Percentiles rank a stretch among this genome's conserved stretches.
These are phyloP conservation scores for Theretra japonica DNA, from an alignment of 2,888 invertebrate genomes.

Conservation along the genomic window DNA sequence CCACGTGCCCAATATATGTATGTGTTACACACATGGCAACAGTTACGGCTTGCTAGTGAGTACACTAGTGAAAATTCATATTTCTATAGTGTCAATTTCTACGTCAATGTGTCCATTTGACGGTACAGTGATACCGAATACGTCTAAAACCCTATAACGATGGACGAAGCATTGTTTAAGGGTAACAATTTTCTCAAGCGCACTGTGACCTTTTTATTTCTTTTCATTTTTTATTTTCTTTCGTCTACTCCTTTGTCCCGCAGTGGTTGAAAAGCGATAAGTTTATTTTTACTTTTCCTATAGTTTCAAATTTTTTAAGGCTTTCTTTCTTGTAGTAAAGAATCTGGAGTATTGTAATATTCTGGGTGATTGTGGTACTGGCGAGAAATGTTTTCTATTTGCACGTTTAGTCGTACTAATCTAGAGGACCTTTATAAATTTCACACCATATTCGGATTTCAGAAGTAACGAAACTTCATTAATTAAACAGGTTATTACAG, in stretches of 20 bases:
- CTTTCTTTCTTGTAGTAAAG: background rate
- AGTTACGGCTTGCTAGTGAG: too few species aligned
- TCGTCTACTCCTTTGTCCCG: background rate
- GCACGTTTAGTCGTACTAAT: too few species aligned
- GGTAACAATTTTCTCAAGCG: background rate
- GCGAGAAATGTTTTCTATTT: background rate
- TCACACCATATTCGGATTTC: too few species aligned
- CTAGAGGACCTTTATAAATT: too few species aligned
- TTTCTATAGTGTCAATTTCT: too few species aligned
- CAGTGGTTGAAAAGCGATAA: background rate
- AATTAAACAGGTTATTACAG: too few species aligned
- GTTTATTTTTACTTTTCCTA: constrained; percentile 1
- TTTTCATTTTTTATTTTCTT: background rate
- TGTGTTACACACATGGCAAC: too few species aligned
- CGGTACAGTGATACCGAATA: background rate
- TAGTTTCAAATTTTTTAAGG: background rate
- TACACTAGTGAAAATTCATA: too few species aligned
- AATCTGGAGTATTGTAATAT: too few species aligned
- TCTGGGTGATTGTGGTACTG: background rate
- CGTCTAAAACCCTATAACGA: background rate
- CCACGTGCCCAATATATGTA: too few species aligned
- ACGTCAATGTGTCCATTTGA: background rate
- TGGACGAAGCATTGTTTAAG: background rate
- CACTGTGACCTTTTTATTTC: background rate
- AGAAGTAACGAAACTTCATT: too few species aligned